Conservation (phyloP, 2,888 invertebrate genomes). For the Geotrupes spiniger region DNA sequence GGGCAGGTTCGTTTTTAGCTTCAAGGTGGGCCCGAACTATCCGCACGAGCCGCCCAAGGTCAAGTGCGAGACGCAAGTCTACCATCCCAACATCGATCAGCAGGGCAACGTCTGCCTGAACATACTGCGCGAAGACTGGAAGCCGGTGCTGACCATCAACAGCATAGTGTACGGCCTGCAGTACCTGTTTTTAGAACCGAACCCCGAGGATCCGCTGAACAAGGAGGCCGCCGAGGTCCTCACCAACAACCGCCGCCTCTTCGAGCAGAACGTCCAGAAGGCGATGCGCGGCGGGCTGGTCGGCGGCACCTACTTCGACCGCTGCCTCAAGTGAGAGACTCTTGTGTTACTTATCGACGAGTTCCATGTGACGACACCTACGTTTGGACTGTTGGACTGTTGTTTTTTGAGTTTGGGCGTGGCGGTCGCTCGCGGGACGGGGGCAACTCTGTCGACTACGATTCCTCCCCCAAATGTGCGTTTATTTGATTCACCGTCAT, state of each 20-base stretch:
- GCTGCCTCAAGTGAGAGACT: slow-evolving; percentile 82
- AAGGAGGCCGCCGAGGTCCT: slow-evolving; percentile 98
- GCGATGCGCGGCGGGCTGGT: slow-evolving; percentile 96
- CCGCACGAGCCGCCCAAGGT: slow-evolving; percentile 99
- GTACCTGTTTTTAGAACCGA: slow-evolving; percentile 97
- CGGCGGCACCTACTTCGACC: slow-evolving; percentile 91
- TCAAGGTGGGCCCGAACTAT: slow-evolving; percentile 96
- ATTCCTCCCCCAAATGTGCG: slow-evolving; percentile 5
- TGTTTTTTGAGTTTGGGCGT: slow-evolving; percentile 18
- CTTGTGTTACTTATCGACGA: slow-evolving; percentile 16
- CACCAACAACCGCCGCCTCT: slow-evolving; percentile 88
- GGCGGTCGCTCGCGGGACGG: slow-evolving; percentile 17
- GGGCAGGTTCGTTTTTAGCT: slow-evolving; percentile 93
- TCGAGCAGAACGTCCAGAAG: slow-evolving; percentile 94
- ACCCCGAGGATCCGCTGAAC: slow-evolving; percentile 97
- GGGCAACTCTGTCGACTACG: too few species aligned
- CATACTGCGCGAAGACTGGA: slow-evolving; percentile 98
- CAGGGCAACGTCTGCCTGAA: slow-evolving; percentile 98
- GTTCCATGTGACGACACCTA: slow-evolving; percentile 13
- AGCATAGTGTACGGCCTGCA: slow-evolving; percentile 97
- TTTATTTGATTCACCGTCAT: slow-evolving; percentile 12
- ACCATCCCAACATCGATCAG: slow-evolving; percentile 97
- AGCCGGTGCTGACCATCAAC: slow-evolving; percentile 95
- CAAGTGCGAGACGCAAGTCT: slow-evolving; percentile 90
- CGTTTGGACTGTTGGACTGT: slow-evolving; percentile 19